These are phyloP conservation scores for Lamprotornis superbus DNA, from an alignment of 2,113 vertebrate species.

Conservation along the genomic window DNA sequence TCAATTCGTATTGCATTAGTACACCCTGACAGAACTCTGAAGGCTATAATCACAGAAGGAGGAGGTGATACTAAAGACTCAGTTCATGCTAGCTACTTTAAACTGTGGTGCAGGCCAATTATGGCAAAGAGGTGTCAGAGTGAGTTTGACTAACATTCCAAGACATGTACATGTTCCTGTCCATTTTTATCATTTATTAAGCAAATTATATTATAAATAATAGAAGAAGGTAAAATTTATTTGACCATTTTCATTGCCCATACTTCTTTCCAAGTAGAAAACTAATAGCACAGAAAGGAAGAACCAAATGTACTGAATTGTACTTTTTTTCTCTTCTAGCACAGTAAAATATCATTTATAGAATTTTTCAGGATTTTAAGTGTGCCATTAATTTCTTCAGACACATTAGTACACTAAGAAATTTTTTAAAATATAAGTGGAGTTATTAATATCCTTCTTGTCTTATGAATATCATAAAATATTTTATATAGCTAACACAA, in stretches of 20 bases:
- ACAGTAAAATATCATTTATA: background rate
- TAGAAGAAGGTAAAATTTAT: background rate
- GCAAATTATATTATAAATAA: background rate
- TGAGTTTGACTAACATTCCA: background rate
- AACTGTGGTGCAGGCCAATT: background rate
- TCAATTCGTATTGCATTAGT: background rate
- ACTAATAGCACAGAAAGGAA: background rate
- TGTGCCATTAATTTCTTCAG: background rate
- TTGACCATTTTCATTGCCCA: background rate
- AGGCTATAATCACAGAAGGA: background rate
- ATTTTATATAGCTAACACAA: background rate
- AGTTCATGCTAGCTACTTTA: background rate
- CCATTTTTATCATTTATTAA: background rate
- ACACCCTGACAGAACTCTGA: background rate
- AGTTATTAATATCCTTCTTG: background rate
- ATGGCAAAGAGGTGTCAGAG: background rate
- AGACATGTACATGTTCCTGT: background rate
- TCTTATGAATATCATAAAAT: background rate
- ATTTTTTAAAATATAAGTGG: fast-evolving
- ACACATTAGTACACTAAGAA: background rate
- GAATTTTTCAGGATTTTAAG: background rate
- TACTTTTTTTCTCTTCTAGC: background rate
- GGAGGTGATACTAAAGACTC: background rate
- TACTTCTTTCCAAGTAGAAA: background rate
- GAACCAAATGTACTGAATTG: background rate